phyloP scores from a whole-genome alignment of 1,140 invertebrate species.

The Drosophila orosa region DNA sequence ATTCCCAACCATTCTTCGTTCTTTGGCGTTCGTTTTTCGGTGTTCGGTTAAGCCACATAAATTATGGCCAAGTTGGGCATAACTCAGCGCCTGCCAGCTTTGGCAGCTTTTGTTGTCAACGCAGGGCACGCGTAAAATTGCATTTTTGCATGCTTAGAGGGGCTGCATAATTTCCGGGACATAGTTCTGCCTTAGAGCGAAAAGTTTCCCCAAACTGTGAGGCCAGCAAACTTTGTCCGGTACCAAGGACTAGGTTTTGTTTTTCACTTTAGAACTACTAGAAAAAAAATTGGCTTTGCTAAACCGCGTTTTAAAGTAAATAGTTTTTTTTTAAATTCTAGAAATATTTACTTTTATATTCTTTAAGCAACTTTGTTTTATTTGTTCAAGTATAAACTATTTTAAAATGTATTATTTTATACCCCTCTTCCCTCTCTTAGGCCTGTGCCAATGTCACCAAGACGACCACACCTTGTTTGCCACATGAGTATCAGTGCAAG shows the following conservation, averaged over 20 bases:
- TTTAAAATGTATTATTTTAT: neutral
- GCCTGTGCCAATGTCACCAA: constrained; percentile 86
- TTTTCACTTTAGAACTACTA: neutral
- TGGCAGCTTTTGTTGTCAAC: constrained; percentile 81
- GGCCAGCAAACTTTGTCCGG: constrained; percentile 24
- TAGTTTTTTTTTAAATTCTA: constrained; percentile 1
- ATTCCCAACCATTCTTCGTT: constrained; percentile 10
- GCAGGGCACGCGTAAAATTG: constrained; percentile 80
- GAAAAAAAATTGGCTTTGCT: neutral
- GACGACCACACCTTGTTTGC: constrained; percentile 86
- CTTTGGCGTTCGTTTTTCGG: constrained; percentile 22
- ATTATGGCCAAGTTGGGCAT: constrained; percentile 75
- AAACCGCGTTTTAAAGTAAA: neutral
- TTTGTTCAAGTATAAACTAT: neutral
- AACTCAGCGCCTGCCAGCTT: constrained; percentile 74
- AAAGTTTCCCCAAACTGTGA: constrained; percentile 44
- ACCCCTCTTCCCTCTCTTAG: constrained; percentile 68
- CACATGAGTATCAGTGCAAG: constrained; percentile 92
- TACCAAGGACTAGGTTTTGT: constrained; percentile 3
- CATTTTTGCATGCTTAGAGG: constrained; percentile 61
- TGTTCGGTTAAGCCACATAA: constrained; percentile 62
- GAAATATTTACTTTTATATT: neutral
- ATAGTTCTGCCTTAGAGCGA: constrained; percentile 33
- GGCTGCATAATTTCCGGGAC: constrained; percentile 54
- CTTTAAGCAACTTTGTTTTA: neutral